phyloP scores from a whole-genome alignment of 1,140 invertebrate genomes.

The Nymphalis io region DNA sequence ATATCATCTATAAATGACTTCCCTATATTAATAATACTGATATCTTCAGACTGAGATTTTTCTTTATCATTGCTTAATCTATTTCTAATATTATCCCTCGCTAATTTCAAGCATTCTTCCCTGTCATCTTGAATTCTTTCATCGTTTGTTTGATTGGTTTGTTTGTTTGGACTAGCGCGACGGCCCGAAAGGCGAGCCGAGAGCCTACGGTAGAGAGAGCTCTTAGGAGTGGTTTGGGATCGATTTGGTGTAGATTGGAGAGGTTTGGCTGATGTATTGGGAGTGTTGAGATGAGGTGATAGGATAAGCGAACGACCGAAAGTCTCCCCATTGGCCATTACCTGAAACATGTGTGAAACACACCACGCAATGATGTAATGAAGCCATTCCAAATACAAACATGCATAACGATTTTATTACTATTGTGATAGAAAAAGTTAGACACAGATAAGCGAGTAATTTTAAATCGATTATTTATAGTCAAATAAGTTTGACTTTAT shows the following conservation, averaged over 20 bases:
- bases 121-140: constrained; percentile 50
- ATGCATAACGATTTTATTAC: constrained; percentile 68
- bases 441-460: constrained; percentile 59
- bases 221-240: constrained; percentile 74
- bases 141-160: constrained; percentile 37
- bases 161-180: constrained; percentile 59
- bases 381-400: constrained; percentile 78
- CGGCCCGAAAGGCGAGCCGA: constrained; percentile 72
- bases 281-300: constrained; percentile 67
- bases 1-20: constrained; percentile 61
- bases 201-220: constrained; percentile 73
- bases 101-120: constrained; percentile 60
- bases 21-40: constrained; percentile 67
- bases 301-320: constrained; percentile 81
- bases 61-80: constrained; percentile 46
- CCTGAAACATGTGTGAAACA: constrained; percentile 82
- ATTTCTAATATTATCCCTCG: constrained; percentile 62
- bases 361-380: constrained; percentile 81
- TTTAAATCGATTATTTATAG: constrained; percentile 17
- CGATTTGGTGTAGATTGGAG: constrained; percentile 66
- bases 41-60: constrained; percentile 54
- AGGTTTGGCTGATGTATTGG: constrained; percentile 57
- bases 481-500: not conserved
- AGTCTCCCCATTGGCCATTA: constrained; percentile 81
- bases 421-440: constrained; percentile 64